Base-by-base conservation (phyloP, 2,113 vertebrate genomes). In the Anser cygnoides region DNA sequence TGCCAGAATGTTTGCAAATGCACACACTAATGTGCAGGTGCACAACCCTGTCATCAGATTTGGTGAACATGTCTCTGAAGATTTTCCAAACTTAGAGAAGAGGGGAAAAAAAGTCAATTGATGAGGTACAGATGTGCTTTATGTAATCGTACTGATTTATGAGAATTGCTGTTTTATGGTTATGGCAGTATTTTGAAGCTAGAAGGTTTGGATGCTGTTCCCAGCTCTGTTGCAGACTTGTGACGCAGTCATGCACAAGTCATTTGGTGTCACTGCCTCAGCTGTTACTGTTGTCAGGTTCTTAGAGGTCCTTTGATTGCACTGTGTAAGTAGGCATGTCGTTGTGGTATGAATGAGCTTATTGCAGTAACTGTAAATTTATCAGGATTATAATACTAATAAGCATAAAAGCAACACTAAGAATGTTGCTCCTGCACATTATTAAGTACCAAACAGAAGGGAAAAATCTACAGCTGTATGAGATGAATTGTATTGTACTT, bases 1-100 rank as follows among this genome's bases (percentile, higher is more conserved):
- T 73, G 82, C 91, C 89, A 86, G 89, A 73, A 14, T 50, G 68
- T 92, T 95, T 93, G 88, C 80, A 79, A 85, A 35, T 39, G 74
- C 81, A 46, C 46, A 35, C 6, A 2, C 33, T 5, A 0, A 1
- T 25, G 15, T 25, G 29, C 31, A 46, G 2, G 0, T 65, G 58
- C 18, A 20, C 44, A 67, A 12, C 29, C n/a, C 58, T 55, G 65
- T 3, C 11, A 6, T 18, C 44, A 83, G 49, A 39, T 78, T 57
- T 55, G 33, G 22, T 5, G 35, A 55, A 43, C 37, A 10, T 39
- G 71, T 72, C 29, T 49, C 43, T 59, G 31, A 76, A 91, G 54
- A n/a, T 90, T 74, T 94, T 87, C 62, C 49, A 73, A 74, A 81
- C 66, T 89, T 77, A 26, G 72, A 91, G 83, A 50, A 54, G 37